Evolutionary conservation across 2,888 invertebrate species (phyloP).

Genomic region (Sisyra nigra): DNA sequence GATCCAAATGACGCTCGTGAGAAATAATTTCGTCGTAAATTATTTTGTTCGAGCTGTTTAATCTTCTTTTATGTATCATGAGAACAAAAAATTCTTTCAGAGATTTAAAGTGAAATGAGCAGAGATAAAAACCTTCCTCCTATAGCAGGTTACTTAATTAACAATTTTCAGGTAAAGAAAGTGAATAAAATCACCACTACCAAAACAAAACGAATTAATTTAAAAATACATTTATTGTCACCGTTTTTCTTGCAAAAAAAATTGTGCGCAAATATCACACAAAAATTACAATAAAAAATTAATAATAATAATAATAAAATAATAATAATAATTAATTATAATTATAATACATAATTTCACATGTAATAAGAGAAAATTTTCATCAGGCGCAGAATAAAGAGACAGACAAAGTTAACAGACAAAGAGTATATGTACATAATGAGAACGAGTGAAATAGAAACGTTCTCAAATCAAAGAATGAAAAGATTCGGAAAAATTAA

Average conservation of each 20-base stretch:
- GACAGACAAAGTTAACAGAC: background rate
- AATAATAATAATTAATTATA: slow-evolving; percentile 5
- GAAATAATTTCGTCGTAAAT: no score
- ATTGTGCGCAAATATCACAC: slow-evolving; percentile 8
- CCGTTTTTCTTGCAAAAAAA: slow-evolving; percentile 9
- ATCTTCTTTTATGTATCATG: no score
- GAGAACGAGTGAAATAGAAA: background rate
- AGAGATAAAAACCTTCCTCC: no score
- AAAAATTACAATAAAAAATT: slow-evolving; percentile 8
- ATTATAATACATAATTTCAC: slow-evolving; percentile 6
- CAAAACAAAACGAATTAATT: background rate
- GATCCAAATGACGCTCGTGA: no score
- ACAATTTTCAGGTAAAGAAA: no score
- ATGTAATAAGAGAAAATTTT: background rate
- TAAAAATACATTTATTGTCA: slow-evolving; percentile 10
- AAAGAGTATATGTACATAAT: slow-evolving; percentile 1
- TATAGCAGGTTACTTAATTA: no score
- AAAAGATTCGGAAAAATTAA: slow-evolving; percentile 1
- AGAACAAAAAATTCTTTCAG: no score
- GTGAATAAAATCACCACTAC: no score
- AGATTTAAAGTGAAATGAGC: no score
- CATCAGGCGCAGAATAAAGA: background rate
- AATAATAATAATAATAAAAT: slow-evolving; percentile 3
- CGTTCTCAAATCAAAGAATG: no score
- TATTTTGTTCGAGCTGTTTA: no score